Conservation (phyloP, 2,113 vertebrate genomes). For the Antennarius striatus region DNA sequence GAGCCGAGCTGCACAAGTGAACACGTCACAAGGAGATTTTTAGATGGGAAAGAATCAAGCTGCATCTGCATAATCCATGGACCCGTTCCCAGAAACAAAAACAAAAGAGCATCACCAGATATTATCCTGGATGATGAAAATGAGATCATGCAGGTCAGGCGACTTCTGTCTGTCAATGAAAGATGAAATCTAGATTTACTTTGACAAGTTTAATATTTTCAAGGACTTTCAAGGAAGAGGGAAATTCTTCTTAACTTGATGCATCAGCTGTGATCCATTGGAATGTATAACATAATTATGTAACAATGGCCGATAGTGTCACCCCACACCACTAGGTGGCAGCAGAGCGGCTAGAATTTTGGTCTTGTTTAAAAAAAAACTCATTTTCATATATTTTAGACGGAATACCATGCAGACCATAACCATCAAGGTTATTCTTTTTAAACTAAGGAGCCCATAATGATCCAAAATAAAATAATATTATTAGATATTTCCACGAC, state of each 20-base stretch:
- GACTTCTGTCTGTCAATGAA: conserved; percentile 31
- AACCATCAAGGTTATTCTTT: not conserved
- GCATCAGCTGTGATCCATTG: too few species aligned
- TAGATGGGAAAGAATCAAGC: conserved; percentile 27
- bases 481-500: too few species aligned
- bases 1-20: conserved; percentile 23
- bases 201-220: conserved; percentile 46
- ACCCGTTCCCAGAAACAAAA: conserved; percentile 13
- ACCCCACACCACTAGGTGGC: conserved; percentile 57
- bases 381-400: too few species aligned
- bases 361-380: not conserved
- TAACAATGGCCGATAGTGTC: not conserved
- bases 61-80: conserved; percentile 67
- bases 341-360: not conserved
- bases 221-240: conserved; percentile 21
- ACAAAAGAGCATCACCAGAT: conserved; percentile 49
- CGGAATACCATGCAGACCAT: too few species aligned
- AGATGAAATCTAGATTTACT: conserved; percentile 37
- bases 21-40: conserved; percentile 63
- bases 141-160: conserved; percentile 43
- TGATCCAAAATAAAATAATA: too few species aligned
- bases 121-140: conserved; percentile 31
- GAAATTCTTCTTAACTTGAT: too few species aligned
- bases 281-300: too few species aligned
- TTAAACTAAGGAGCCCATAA: not conserved